These are phyloP conservation scores for Orthochromis malagaraziensis DNA, from an alignment of 2,113 vertebrate genomes.

Conservation along the genomic window DNA sequence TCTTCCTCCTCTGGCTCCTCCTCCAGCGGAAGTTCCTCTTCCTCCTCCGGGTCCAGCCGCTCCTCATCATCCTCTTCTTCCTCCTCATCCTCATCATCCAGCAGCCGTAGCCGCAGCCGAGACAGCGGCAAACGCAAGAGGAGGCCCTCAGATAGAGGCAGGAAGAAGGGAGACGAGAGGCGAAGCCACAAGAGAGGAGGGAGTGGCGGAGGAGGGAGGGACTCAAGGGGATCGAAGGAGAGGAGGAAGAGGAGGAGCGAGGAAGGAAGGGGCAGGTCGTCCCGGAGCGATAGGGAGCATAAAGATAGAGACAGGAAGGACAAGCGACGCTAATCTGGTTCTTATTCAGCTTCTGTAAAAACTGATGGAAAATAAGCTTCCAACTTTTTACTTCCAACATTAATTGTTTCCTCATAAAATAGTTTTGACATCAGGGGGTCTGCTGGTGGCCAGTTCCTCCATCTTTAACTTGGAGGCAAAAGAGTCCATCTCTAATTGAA, in stretches of 20 bases:
- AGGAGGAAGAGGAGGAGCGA: constrained; percentile 86
- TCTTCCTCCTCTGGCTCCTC: constrained; percentile 77
- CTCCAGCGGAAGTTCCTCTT: constrained; percentile 80
- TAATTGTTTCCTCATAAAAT: neutral
- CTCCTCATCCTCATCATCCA: constrained; percentile 83
- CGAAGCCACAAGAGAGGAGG: constrained; percentile 85
- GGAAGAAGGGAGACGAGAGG: constrained; percentile 80
- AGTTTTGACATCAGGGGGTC: neutral
- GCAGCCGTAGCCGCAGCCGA: constrained; percentile 77
- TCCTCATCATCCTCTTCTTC: constrained; percentile 78
- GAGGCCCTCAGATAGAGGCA: constrained; percentile 64
- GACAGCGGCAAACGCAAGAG: constrained; percentile 80
- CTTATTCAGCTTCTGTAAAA: neutral
- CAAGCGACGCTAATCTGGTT: constrained; percentile 81
- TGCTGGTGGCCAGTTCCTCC: neutral
- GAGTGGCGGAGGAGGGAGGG: constrained; percentile 70
- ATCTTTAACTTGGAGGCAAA: neutral
- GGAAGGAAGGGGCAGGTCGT: constrained; percentile 79
- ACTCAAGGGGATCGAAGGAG: constrained; percentile 85
- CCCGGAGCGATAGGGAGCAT: constrained; percentile 88
- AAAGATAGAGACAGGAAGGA: constrained; percentile 95
- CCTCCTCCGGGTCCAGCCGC: constrained; percentile 75
- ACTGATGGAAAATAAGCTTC: neutral
- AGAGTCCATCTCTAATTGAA: neutral
- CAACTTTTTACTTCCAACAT: neutral